A percentile compares a stretch with the other conserved stretches of the same genome.
Evolutionary conservation across 2,113 vertebrate species (phyloP).

Genomic region (Arothron firmamentum): DNA sequence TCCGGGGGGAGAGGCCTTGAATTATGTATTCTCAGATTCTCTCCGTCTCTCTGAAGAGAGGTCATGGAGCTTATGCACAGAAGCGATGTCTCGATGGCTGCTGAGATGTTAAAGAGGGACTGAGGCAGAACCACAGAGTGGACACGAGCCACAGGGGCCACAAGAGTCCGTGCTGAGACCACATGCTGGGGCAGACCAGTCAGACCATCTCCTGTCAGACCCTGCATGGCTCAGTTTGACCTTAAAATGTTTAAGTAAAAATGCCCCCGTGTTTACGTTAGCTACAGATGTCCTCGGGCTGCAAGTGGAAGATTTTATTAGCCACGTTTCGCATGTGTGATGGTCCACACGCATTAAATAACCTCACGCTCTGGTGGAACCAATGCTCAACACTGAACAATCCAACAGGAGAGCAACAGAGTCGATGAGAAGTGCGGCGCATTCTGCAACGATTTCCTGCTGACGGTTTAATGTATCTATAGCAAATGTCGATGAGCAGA

Average conservation of each 20-base stretch:
- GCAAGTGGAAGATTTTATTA: no score
- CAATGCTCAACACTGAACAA: constrained; percentile 58
- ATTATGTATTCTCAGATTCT: constrained; percentile 53
- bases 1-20: constrained; percentile 45
- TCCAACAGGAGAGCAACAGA: constrained; percentile 44
- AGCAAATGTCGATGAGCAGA: constrained; percentile 69
- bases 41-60: constrained; percentile 42
- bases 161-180: no score
- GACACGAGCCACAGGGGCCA: no score
- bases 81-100: constrained; percentile 21
- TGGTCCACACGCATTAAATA: constrained; percentile 19
- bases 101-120: constrained; percentile 19
- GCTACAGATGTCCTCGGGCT: no score
- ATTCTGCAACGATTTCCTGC: constrained; percentile 77
- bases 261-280: no score
- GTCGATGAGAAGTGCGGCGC: constrained; percentile 65
- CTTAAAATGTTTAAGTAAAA: no score
- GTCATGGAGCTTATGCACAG: constrained; percentile 47
- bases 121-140: no score
- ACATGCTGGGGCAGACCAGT: no score
- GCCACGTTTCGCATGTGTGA: not conserved
- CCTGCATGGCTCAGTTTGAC: no score
- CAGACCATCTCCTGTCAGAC: no score
- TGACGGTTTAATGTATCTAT: constrained; percentile 74
- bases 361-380: constrained; percentile 8